Evolutionary conservation across 2,888 invertebrate species (phyloP).

Genomic region (Petrolisthes manimaculis): DNA sequence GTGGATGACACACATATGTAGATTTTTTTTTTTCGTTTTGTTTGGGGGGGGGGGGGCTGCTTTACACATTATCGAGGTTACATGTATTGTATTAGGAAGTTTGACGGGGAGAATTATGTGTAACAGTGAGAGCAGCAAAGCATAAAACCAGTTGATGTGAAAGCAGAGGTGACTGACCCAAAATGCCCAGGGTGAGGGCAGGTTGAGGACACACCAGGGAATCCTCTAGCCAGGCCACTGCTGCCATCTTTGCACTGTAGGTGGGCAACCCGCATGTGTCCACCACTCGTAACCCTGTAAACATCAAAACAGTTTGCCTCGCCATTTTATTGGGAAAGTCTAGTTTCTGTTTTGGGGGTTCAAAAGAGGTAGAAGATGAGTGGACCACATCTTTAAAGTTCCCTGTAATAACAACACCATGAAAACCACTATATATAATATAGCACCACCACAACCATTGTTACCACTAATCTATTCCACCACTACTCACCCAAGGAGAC

Average conservation of each 20-base stretch:
- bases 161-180: slow-evolving; percentile 27
- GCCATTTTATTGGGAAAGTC: not conserved
- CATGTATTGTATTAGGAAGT: not conserved
- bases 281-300: slow-evolving; percentile 36
- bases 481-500: slow-evolving; percentile 32
- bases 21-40: not conserved
- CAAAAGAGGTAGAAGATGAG: no score
- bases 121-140: no score
- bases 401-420: not conserved
- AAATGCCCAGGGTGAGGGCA: slow-evolving; percentile 31
- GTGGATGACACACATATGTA: not conserved
- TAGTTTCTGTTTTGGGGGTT: not conserved
- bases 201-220: slow-evolving; percentile 31
- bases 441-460: not conserved
- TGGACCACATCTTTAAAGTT: not conserved
- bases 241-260: slow-evolving; percentile 26
- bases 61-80: not conserved
- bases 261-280: slow-evolving; percentile 39
- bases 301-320: not conserved
- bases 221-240: slow-evolving; percentile 26
- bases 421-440: not conserved
- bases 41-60: not conserved
- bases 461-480: not conserved
- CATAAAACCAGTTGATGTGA: not conserved
- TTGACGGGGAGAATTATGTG: not conserved